These are phyloP conservation scores for Jacana jacana DNA, from an alignment of 2,113 vertebrate species.

Conservation along the genomic window DNA sequence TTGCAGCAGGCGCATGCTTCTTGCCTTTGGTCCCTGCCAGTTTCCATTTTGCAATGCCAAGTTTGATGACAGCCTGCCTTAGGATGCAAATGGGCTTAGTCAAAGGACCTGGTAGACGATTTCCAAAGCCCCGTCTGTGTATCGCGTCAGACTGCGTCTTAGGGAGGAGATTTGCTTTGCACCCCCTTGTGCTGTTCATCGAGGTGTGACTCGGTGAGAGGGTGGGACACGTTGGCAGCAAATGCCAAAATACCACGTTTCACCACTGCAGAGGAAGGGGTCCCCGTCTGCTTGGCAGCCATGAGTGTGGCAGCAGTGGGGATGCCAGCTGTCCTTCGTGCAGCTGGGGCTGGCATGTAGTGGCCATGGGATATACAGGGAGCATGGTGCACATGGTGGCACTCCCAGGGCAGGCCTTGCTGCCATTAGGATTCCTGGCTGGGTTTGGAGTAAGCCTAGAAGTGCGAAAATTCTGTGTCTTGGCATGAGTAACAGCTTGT, in stretches of 20 bases:
- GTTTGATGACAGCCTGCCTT: slow-evolving; percentile 2
- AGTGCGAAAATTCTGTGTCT: neutral
- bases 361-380: neutral
- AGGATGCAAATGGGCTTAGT: neutral
- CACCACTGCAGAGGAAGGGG: fast-evolving
- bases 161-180: neutral
- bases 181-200: neutral
- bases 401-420: neutral
- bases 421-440: neutral
- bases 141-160: neutral
- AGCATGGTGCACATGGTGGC: neutral
- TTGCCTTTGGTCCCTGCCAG: slow-evolving; percentile 26
- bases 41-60: slow-evolving; percentile 6
- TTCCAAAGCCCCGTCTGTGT: neutral
- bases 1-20: neutral
- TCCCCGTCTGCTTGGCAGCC: neutral
- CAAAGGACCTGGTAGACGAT: neutral
- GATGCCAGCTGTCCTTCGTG: neutral
- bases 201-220: neutral
- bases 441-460: neutral
- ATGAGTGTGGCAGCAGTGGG: neutral
- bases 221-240: neutral
- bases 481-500: neutral
- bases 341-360: neutral
- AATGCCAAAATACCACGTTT: neutral